These are phyloP conservation scores for Pygocentrus nattereri DNA, from an alignment of 2,797 vertebrate species.

Conservation along the genomic window DNA sequence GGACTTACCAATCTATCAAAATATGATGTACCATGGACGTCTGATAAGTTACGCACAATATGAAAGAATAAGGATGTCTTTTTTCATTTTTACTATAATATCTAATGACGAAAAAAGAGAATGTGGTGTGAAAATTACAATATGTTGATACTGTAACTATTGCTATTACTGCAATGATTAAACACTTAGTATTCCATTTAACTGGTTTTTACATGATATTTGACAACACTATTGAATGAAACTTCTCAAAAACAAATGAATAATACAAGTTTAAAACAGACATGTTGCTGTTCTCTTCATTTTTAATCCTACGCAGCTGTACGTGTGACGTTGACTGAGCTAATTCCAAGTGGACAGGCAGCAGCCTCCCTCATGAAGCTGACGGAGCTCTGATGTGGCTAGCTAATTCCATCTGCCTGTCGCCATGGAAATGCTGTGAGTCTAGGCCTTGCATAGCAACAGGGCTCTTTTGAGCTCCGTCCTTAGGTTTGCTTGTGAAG, in stretches of 20 bases:
- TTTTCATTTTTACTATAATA: background rate
- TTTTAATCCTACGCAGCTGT: conserved; percentile 3
- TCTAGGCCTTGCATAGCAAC: conserved; percentile 70
- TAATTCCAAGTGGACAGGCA: conserved; percentile 6
- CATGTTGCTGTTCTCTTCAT: background rate
- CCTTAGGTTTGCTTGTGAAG: conserved; percentile 56
- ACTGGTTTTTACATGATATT: background rate
- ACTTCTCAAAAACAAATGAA: conserved; percentile 15
- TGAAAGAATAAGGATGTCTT: background rate
- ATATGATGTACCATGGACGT: background rate
- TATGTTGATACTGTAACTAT: background rate
- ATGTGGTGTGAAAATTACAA: background rate
- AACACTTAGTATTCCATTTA: background rate
- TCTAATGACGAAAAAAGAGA: background rate
- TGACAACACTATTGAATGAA: background rate
- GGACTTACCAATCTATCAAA: background rate
- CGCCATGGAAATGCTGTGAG: conserved; percentile 71
- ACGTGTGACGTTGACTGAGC: background rate
- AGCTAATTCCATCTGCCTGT: conserved; percentile 65
- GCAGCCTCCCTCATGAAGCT: conserved; percentile 46
- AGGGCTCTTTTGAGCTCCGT: conserved; percentile 54
- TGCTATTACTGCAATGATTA: background rate
- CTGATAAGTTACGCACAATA: background rate
- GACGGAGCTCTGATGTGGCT: conserved; percentile 47
- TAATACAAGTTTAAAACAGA: conserved; percentile 21